Evolutionary conservation across 2,888 invertebrate species (phyloP).

Genomic region (Amiota communis): DNA sequence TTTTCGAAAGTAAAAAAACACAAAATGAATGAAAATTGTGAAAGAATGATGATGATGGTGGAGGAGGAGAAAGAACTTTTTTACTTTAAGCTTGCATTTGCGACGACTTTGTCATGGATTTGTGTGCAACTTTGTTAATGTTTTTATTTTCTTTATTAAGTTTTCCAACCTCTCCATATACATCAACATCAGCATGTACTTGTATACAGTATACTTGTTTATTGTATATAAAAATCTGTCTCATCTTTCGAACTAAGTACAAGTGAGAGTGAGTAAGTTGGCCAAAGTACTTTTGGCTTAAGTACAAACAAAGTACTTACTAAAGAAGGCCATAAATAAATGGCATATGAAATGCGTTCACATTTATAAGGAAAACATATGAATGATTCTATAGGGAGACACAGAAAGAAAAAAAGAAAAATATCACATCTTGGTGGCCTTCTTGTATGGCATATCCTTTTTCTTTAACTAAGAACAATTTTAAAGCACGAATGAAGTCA

Average conservation of each 20-base stretch:
- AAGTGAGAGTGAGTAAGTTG: too few relatives aligned
- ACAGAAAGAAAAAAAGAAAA: too few relatives aligned
- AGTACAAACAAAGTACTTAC: not conserved
- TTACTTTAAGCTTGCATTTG: conserved; percentile 6
- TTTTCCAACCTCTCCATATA: not conserved
- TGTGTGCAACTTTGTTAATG: not conserved
- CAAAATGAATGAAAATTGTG: too few relatives aligned
- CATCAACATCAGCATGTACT: not conserved
- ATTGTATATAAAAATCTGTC: too few relatives aligned
- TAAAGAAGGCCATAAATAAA: not conserved
- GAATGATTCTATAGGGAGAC: not conserved
- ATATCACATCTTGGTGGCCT: too few relatives aligned
- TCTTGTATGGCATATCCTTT: too few relatives aligned
- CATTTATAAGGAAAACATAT: conserved; percentile 5
- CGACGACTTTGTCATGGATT: conserved; percentile 5
- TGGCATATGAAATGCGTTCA: conserved; percentile 1
- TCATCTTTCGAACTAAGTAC: too few relatives aligned
- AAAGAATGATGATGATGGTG: too few relatives aligned
- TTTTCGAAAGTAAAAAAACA: not conserved
- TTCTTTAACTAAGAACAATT: not conserved
- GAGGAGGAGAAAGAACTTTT: too few relatives aligned
- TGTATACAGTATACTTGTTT: too few relatives aligned
- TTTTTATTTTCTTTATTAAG: not conserved
- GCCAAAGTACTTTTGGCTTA: conserved; percentile 8
- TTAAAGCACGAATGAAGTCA: conserved; percentile 34